Base-by-base conservation (phyloP, 2,113 vertebrate species). In the Vanacampus margaritifer region DNA sequence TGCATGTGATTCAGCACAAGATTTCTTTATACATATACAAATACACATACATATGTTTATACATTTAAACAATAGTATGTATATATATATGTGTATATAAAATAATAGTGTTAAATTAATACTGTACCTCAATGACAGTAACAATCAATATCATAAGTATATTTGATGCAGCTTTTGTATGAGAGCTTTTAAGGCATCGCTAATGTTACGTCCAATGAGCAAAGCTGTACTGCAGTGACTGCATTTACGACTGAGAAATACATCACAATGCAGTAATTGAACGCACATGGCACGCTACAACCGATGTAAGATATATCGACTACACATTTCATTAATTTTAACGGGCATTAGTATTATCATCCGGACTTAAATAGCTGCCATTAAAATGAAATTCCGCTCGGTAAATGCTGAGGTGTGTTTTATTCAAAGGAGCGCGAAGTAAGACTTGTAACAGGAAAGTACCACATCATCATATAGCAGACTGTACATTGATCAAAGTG, bases 291-390 rank as follows among this genome's bases (percentile, higher is more conserved):
- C 46, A 56, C 50, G 50, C 39, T 23, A 69, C 12, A 64, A 36
- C 26, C 26, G 41, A 32, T 37, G n/a, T 39, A 59, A 48, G 4
- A 54, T 39, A 41, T 48, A 73, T 45, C 54, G 35, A 61, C 46
- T n/a, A 51, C 41, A 64, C 64, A 21, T 68, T 51, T 48, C 10
- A 70, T 64, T 61, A 24, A 23, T n/a, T 72, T 68, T 65, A 76
- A 41, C 36, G n/a, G 14, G 62, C 48, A 70, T 41, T 32, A 41
- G 23, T 36, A 56, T 43, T 21, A 35, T 43, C 19, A 63, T 70
- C 23, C 51, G 17, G 48, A 10, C 61, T 56, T 53, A 32, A 46
- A 54, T 6, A 54, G 68, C 24, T 17, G 16, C 7, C 56, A 60
- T 72, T 41, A 65, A 48, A 23, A 54, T 66, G 8, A 69, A 24